Evolutionary conservation across 2,797 vertebrate genomes (phyloP).

Genomic region (Sebastes umbrosus): DNA sequence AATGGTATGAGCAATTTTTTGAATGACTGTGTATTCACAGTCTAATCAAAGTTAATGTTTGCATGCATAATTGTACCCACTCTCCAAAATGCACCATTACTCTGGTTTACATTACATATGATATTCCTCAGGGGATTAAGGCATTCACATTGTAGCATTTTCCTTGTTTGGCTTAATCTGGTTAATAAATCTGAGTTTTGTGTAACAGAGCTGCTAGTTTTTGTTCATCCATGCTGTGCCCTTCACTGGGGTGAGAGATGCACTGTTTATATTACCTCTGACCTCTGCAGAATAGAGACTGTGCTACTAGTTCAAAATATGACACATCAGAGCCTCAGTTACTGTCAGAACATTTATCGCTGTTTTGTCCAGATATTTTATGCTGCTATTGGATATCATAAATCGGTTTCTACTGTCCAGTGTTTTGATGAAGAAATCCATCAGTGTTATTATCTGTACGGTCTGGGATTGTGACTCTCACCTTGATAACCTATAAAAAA

Average conservation of each 20-base stretch:
- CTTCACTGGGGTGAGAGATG: neutral
- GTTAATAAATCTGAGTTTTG: neutral
- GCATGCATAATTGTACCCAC: neutral
- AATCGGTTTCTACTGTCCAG: neutral
- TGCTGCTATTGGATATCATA: neutral
- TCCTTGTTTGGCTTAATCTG: neutral
- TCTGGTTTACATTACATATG: neutral
- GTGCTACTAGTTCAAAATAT: neutral
- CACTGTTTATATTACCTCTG: neutral
- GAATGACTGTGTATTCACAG: neutral
- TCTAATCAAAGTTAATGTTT: neutral
- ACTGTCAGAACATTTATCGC: neutral
- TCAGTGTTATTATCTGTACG: neutral
- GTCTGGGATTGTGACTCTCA: neutral
- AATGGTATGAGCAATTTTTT: neutral
- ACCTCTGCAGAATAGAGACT: neutral
- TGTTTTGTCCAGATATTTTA: neutral
- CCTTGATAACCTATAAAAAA: neutral
- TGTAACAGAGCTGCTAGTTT: neutral
- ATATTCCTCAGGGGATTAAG: neutral
- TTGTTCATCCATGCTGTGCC: neutral
- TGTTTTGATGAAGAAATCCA: constrained; percentile 17
- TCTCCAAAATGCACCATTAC: neutral
- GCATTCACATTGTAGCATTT: neutral
- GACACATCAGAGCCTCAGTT: neutral